Conservation (phyloP, 2,797 vertebrate species). For the Catharus ustulatus region DNA sequence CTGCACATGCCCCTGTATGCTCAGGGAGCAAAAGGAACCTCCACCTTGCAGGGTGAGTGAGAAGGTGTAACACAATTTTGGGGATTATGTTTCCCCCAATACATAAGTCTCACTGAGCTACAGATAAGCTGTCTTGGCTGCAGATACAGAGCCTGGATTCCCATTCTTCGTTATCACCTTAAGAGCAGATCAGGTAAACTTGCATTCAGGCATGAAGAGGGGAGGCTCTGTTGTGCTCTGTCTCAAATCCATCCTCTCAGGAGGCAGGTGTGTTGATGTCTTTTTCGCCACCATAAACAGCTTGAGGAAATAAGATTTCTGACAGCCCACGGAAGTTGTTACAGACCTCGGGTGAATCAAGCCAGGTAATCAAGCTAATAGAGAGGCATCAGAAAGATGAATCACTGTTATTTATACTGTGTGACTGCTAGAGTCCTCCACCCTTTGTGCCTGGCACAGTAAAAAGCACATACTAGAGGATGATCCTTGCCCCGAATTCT, state of each 20-base stretch:
- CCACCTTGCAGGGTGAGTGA: neutral
- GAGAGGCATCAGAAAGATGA: conserved; percentile 16
- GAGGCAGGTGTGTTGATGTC: neutral
- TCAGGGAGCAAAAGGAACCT: neutral
- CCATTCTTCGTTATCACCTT: neutral
- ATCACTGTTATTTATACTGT: neutral
- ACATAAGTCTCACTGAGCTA: neutral
- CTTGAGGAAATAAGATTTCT: conserved; percentile 32
- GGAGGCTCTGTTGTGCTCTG: neutral
- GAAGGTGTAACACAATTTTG: neutral
- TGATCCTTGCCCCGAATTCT: neutral
- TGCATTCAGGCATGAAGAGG: neutral
- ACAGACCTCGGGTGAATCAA: conserved; percentile 6
- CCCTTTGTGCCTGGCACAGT: neutral
- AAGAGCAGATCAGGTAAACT: neutral
- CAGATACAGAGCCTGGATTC: neutral
- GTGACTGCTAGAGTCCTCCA: neutral
- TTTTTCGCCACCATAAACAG: neutral
- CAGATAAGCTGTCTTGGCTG: neutral
- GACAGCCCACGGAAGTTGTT: neutral
- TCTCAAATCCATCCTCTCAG: neutral
- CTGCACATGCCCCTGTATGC: accelerated
- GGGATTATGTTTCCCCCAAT: neutral
- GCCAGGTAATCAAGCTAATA: conserved; percentile 29
- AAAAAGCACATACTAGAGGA: neutral